A percentile compares a stretch with the other conserved stretches of the same genome.
Conservation (phyloP, 2,797 vertebrate genomes). For the Pempheris klunzingeri region DNA sequence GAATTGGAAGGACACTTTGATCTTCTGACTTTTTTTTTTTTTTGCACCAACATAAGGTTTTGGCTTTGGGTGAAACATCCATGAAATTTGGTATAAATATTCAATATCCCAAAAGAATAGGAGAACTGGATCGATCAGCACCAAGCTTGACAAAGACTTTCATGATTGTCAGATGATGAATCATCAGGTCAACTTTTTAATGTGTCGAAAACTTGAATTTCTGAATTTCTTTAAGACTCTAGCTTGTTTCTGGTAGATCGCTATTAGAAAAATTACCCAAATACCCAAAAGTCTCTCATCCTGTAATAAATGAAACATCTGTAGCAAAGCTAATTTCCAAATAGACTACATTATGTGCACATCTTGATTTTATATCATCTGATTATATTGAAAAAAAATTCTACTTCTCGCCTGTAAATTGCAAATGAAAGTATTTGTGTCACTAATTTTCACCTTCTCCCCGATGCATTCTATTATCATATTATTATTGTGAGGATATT, state of each 20-base stretch:
- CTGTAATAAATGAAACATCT: neutral
- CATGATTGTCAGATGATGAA: neutral
- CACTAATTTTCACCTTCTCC: slow-evolving; percentile 11
- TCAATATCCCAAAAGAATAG: no score
- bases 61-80: no score
- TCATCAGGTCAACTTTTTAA: neutral
- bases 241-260: neutral
- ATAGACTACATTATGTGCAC: neutral
- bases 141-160: neutral
- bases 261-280: neutral
- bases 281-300: neutral
- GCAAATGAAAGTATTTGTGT: neutral
- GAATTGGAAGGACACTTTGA: neutral
- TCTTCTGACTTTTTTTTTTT: neutral
- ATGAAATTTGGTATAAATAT: no score
- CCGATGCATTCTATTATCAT: neutral
- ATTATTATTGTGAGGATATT: no score
- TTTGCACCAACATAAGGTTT: no score
- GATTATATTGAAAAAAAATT: neutral
- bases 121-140: neutral
- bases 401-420: slow-evolving; percentile 1
- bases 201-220: no score
- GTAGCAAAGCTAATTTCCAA: neutral
- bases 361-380: neutral
- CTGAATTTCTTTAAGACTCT: neutral